Base-by-base conservation (phyloP, 2,797 vertebrate species). In the Xyrichtys novacula region DNA sequence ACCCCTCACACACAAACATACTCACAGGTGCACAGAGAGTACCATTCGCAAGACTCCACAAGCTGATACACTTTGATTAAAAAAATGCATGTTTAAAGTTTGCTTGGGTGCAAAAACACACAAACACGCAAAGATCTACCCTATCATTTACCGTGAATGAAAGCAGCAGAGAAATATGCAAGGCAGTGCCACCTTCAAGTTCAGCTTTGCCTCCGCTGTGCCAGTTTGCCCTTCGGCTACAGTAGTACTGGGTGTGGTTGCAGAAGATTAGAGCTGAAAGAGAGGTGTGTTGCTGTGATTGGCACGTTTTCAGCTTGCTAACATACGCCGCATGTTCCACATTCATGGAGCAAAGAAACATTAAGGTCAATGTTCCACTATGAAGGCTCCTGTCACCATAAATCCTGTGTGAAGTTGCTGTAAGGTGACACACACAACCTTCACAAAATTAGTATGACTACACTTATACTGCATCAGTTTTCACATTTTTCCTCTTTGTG, bases 191-290 rank as follows among this genome's bases (percentile, higher is more conserved):
- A 48, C 31, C 22, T 17, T 76, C 63, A 61, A 61, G 53, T 71
- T 68, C 52, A 78, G 63, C 68, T 61, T 60, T 74, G 70, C 25
- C 69, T 52, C 46, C 11, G 2, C 38, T 36, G 3, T 62, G 76
- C 74, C 76, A 78, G 68, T 85, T 85, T 76, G 17, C 61, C 84
- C 53, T 36, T 10, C 12, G 68, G 80, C 69, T 53, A 19, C 61
- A 56, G 23, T 43, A 74, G 49, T 7, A 11, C 44, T 52, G 67
- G 86, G 85, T 85, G 86, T 81, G 86, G 76, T 38, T 60, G 65
- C 23, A 36, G 20, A 60, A 48, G 52, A 74, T 65, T 53, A 59
- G 22, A 65, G 58, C 19, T 36, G n/a, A 3, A 3, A 60, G 42
- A 59, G 16, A 62, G 65, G 65, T 28, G 44, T 29, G 60, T 48